Evolutionary conservation across 2,888 invertebrate species (phyloP), one percentile per base, ranked within the genome.

Genomic region (Ornithoptera priamus): DNA sequence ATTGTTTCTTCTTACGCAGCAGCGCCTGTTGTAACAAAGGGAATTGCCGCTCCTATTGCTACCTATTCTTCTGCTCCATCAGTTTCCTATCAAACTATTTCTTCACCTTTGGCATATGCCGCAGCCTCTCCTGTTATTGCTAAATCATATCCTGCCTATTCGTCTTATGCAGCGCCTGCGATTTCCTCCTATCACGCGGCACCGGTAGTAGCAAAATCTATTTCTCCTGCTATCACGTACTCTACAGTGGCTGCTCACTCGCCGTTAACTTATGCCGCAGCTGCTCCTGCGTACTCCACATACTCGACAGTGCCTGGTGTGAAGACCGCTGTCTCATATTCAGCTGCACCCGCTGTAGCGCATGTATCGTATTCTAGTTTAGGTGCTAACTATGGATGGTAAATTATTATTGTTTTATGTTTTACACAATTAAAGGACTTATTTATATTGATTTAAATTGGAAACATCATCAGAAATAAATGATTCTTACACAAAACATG

Each of bases 311-410:
- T 94, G 39, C 89, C 93, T 65, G 88, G 88, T 72, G 94, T 94
- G 58, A 76, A 75, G n/a, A 93, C 95, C 65, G 93, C 94, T 77
- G 92, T 94, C 72, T 87, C 89, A 75, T 95, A 94, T 85, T 91
- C 92, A 68, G 94, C 94, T 64, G 89, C 93, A 64, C 94, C 83
- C 60, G 79, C 80, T 2, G 95, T 95, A 20, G 94, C 95, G 65
- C 95, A 95, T 81, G 94, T 94, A 75, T 88, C 93, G 72, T 95
- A 95, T 90, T 86, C 93, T 71, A 94, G 95, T 70, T 90, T 94
- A 64, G 95, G 89, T 69, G 84, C 85, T 72, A 85, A 82, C 80
- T 90, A 90, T 75, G 90, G 88, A 63, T 90, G 90, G 90, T 90
- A 80, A 83, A 73, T 5, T 53, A 18, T 65, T 58, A 15, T 61